These are phyloP conservation scores for Vanessa cardui DNA, from an alignment of 2,888 invertebrate species.

Conservation along the genomic window DNA sequence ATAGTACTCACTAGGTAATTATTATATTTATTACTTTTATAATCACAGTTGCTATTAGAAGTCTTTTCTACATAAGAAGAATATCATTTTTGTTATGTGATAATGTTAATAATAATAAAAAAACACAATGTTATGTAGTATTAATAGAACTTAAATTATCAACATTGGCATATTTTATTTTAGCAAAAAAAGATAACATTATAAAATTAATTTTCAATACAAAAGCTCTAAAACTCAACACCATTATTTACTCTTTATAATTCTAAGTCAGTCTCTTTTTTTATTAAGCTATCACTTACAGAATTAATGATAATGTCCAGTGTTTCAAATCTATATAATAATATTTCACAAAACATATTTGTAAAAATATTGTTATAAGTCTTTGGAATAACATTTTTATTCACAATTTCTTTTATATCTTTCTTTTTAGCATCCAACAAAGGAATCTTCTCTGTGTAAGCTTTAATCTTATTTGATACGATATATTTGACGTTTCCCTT, in stretches of 20 bases:
- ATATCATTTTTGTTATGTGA: too few species aligned
- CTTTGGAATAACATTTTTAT: slow-evolving; percentile 25
- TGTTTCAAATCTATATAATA: neutral
- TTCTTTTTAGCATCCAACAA: slow-evolving; percentile 30
- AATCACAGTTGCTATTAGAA: too few species aligned
- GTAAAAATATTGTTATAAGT: slow-evolving; percentile 26
- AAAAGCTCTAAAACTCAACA: neutral
- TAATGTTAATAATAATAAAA: too few species aligned
- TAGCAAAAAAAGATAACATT: too few species aligned
- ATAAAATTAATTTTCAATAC: neutral
- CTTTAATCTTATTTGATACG: neutral
- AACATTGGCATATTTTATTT: neutral
- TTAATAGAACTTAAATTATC: too few species aligned
- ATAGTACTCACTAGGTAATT: too few species aligned
- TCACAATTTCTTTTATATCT: slow-evolving; percentile 28
- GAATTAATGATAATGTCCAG: neutral
- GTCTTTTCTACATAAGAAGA: too few species aligned
- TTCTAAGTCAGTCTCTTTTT: neutral
- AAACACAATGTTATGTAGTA: too few species aligned
- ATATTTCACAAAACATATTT: neutral
- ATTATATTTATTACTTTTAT: too few species aligned
- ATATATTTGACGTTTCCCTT: too few species aligned
- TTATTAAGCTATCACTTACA: neutral
- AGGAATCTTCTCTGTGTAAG: slow-evolving; percentile 25
- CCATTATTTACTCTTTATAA: neutral